A percentile compares a stretch with the other conserved stretches of the same genome.
Conservation (phyloP, 2,113 vertebrate species). For the Ibidorhyncha struthersii region DNA sequence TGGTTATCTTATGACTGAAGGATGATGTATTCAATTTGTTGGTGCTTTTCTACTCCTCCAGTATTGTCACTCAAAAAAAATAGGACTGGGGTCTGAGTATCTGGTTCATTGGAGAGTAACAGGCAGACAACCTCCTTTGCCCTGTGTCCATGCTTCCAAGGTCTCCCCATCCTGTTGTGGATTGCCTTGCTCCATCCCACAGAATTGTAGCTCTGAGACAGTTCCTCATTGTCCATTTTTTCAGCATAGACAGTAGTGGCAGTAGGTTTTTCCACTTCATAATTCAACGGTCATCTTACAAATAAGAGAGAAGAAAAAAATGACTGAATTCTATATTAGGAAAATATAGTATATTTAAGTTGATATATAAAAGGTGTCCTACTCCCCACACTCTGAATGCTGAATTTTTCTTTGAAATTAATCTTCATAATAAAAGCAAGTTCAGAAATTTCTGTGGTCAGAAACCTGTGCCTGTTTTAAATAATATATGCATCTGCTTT, state of each 20-base stretch:
- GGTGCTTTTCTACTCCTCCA: background rate
- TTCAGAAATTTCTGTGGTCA: background rate
- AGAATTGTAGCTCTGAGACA: background rate
- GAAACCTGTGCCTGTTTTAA: background rate
- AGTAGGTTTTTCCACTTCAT: background rate
- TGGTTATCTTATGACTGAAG: background rate
- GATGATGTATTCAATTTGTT: background rate
- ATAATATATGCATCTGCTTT: background rate
- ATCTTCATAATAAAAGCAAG: background rate
- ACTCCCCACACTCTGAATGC: background rate
- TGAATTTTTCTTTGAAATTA: background rate
- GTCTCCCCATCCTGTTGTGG: background rate
- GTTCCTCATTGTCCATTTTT: background rate
- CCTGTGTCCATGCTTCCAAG: background rate
- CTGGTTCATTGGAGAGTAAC: background rate
- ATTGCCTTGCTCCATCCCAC: background rate
- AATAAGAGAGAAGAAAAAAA: background rate
- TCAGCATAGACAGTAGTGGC: background rate
- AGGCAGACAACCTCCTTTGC: background rate
- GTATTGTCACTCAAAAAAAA: background rate
- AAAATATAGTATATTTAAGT: background rate
- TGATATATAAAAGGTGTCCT: background rate
- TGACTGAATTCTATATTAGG: background rate
- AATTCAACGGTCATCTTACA: background rate
- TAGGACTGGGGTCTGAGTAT: background rate